A percentile compares a stretch with the other conserved stretches of the same genome.
phyloP scores from a whole-genome alignment of 2,797 vertebrate genomes.

The Halcyon chelicuti region DNA sequence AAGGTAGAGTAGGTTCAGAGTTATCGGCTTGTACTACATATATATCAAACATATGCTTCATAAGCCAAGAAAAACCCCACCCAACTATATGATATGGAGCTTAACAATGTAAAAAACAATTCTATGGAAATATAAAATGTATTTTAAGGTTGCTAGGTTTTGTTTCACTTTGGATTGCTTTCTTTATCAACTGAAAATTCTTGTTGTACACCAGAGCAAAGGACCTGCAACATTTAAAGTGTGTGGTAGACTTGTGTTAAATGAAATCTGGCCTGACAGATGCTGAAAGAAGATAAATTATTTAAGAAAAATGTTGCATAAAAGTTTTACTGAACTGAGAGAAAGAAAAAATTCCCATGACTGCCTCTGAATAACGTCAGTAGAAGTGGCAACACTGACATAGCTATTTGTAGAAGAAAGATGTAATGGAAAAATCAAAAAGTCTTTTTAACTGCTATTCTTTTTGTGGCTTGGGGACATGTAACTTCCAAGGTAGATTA shows the following conservation, averaged over 20 bases:
- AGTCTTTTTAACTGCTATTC: neutral
- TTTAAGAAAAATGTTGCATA: slow-evolving; percentile 66
- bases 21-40: neutral
- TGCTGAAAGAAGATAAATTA: slow-evolving; percentile 69
- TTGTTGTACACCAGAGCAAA: slow-evolving; percentile 2
- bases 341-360: slow-evolving; percentile 50
- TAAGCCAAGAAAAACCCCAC: neutral
- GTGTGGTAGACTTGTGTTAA: slow-evolving; percentile 54
- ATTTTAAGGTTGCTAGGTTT: neutral
- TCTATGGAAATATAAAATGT: neutral
- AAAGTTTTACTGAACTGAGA: slow-evolving; percentile 57
- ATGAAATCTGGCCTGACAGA: slow-evolving; percentile 67
- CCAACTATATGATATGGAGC: neutral
- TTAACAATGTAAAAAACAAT: neutral
- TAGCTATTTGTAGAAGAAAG: slow-evolving; percentile 32
- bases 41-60: neutral
- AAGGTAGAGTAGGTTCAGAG: neutral
- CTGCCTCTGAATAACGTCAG: slow-evolving; percentile 24
- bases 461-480: neutral
- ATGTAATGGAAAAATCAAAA: slow-evolving; percentile 24
- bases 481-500: neutral
- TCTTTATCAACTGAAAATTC: slow-evolving; percentile 11
- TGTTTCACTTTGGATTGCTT: neutral
- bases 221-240: slow-evolving; percentile 50
- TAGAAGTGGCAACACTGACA: neutral